Percentiles rank a stretch among this genome's conserved stretches.
phyloP scores from a whole-genome alignment of 2,797 vertebrate genomes.

The Falco columbarius region DNA sequence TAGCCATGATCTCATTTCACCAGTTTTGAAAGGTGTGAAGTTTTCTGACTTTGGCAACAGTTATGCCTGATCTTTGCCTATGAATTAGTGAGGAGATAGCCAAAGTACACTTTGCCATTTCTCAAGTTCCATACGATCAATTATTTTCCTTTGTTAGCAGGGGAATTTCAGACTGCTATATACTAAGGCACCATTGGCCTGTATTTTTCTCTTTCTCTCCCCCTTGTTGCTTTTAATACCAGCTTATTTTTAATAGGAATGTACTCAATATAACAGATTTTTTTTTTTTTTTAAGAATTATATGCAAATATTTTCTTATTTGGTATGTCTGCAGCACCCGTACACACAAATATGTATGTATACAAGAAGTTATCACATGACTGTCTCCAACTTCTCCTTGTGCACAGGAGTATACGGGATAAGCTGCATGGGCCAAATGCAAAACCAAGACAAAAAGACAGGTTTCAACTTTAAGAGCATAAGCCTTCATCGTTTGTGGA shows the following conservation, averaged over 20 bases:
- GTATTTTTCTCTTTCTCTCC: neutral
- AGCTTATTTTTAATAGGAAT: neutral
- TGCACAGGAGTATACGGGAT: neutral
- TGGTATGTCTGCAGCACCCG: neutral
- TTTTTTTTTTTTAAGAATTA: neutral
- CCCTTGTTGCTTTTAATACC: neutral
- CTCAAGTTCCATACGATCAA: neutral
- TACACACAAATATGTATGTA: neutral
- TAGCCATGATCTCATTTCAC: neutral
- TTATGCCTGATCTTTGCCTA: neutral
- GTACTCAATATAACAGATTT: neutral
- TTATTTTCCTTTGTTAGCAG: neutral
- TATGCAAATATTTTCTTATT: neutral
- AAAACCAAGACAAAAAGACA: neutral
- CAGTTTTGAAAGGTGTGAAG: neutral
- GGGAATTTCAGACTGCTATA: neutral
- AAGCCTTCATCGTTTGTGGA: neutral
- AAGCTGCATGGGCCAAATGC: neutral
- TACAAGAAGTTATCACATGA: neutral
- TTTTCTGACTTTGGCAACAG: neutral
- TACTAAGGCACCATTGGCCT: neutral
- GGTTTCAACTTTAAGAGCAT: neutral
- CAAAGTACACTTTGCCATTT: neutral
- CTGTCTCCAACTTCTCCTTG: neutral
- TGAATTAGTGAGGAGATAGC: neutral